phyloP scores from a whole-genome alignment of 2,888 invertebrate species.

The Xestobium rufovillosum region DNA sequence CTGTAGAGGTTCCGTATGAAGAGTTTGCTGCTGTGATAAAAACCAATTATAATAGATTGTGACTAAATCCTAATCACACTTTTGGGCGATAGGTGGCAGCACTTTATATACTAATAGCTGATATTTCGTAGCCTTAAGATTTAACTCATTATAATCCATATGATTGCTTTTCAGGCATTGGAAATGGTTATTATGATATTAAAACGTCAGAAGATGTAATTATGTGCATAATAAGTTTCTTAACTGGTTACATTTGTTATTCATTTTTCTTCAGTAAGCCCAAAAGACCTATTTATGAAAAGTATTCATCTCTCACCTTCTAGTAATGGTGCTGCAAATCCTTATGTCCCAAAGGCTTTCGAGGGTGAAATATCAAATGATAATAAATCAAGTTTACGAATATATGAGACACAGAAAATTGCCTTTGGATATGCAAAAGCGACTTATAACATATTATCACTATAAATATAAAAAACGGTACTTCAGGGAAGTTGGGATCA shows the following conservation, averaged over 20 bases:
- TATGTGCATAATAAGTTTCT: slow-evolving; percentile 1
- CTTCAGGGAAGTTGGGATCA: slow-evolving; percentile 40
- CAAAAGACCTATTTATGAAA: slow-evolving; percentile 10
- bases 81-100: too few species aligned
- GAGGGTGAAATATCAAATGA: slow-evolving; percentile 39
- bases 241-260: not conserved
- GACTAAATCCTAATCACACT: too few species aligned
- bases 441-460: slow-evolving; percentile 39
- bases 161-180: too few species aligned
- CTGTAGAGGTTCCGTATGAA: too few species aligned
- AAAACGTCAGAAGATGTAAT: too few species aligned
- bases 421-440: slow-evolving; percentile 35
- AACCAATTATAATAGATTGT: too few species aligned
- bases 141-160: too few species aligned
- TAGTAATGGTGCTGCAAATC: slow-evolving; percentile 35
- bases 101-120: too few species aligned
- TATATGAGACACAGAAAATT: slow-evolving; percentile 41
- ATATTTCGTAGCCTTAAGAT: too few species aligned
- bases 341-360: slow-evolving; percentile 29
- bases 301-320: slow-evolving; percentile 7
- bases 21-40: too few species aligned
- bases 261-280: too few species aligned
- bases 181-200: too few species aligned
- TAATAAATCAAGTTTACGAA: slow-evolving; percentile 40
- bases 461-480: slow-evolving; percentile 41